Conservation (phyloP, 1,140 invertebrate genomes). For the Acromyrmex charruanus region DNA sequence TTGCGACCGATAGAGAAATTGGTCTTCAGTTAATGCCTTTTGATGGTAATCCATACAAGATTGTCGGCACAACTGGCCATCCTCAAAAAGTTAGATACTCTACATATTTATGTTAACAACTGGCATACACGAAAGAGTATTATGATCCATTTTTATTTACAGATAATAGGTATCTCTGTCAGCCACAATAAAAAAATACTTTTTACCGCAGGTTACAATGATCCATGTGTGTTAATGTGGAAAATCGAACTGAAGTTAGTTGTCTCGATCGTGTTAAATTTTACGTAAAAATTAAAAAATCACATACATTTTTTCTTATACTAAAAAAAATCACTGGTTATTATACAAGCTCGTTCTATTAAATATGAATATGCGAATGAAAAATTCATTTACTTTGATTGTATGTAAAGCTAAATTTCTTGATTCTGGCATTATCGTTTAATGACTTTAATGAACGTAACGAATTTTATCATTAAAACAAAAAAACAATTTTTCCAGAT, state of each 20-base stretch:
- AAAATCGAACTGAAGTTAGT: slow-evolving; percentile 87
- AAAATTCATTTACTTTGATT: neutral
- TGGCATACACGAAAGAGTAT: slow-evolving; percentile 40
- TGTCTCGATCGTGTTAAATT: neutral
- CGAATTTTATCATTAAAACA: neutral
- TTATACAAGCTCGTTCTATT: neutral
- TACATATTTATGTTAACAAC: slow-evolving; percentile 3
- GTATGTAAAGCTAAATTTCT: neutral
- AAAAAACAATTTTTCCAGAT: slow-evolving; percentile 78
- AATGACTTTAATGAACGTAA: neutral
- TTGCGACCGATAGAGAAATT: slow-evolving; percentile 89
- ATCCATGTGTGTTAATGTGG: slow-evolving; percentile 88
- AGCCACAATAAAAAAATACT: slow-evolving; percentile 85
- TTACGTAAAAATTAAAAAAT: neutral
- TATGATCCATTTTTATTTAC: slow-evolving; percentile 60
- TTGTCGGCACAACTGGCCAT: slow-evolving; percentile 89
- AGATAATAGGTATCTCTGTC: slow-evolving; percentile 82
- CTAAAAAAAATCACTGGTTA: neutral
- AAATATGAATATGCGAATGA: neutral
- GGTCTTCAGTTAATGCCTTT: slow-evolving; percentile 90
- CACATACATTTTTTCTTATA: neutral
- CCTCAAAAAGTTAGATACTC: slow-evolving; percentile 86
- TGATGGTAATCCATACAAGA: slow-evolving; percentile 92
- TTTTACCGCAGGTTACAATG: slow-evolving; percentile 88
- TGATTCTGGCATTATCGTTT: slow-evolving; percentile 25